Base-by-base conservation (phyloP, 2,797 vertebrate species). In the Petrocephalus sullivani region DNA sequence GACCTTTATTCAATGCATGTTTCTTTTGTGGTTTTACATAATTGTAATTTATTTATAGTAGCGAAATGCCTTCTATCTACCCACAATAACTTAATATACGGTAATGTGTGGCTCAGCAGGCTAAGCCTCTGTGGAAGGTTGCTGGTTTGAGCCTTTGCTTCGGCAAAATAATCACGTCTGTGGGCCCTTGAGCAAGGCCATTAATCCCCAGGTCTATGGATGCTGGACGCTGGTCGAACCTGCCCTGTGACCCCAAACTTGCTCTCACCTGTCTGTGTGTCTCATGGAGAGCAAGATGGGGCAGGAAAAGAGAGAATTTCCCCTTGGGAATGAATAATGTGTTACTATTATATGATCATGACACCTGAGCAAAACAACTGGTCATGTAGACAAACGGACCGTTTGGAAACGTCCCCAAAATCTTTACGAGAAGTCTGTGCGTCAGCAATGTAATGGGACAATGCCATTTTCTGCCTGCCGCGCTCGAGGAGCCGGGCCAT, bases 401-500 rank as follows among this genome's bases (percentile, higher is more conserved):
- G 23, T 14, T 12, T 75, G 12, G 51, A 87, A 88, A 89, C 85
- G 71, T 87, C 51, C 87, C 41, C 78, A 61, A 64, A 87, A 89
- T 61, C 57, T 67, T 57, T 88, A 90, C 87, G 60, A 88, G 88
- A 88, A 88, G 85, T 64, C 58, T 87, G 85, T 90, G 10, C 88
- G 88, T 88, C 89, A 89, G 90, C 33, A 95, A 95, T 94, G 93
- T 93, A 92, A 95, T 94, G 92, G 92, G 91, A 92, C 91, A 93
- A 92, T 95, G 92, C 91, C 92, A 95, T 96, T 96, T 95, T 97
- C 95, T 93, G 93, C 93, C 37, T 33, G 41, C 16, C 6, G 71
- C 2, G 0, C 91, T 93, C 92, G 92, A 96, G 94, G 94, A 95
- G 94, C 95, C 95, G 94, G 94, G 93, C 92, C 93, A 93, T 95